Percentiles rank a stretch among this genome's conserved stretches.
phyloP scores from a whole-genome alignment of 2,113 vertebrate species.

The Malurus alboscapulatus region DNA sequence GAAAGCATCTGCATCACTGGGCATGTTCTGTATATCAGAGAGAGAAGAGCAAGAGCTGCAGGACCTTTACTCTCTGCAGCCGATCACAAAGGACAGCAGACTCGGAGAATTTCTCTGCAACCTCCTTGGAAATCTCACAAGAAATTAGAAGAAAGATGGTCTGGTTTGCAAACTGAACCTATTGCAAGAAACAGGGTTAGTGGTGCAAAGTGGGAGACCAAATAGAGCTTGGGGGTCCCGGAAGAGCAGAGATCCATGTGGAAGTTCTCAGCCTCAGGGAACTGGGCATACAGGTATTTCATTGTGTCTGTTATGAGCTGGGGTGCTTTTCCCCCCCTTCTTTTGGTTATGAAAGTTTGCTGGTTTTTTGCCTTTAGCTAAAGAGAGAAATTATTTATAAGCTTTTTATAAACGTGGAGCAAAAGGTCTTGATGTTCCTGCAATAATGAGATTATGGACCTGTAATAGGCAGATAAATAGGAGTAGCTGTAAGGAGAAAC shows the following conservation, averaged over 20 bases:
- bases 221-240: background rate
- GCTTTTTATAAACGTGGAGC: background rate
- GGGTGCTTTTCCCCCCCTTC: background rate
- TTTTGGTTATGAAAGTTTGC: background rate
- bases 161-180: background rate
- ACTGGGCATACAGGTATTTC: constrained; percentile 58
- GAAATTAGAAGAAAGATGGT: background rate
- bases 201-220: background rate
- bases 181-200: background rate
- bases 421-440: background rate
- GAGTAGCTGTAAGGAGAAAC: background rate
- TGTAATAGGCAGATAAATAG: background rate
- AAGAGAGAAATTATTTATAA: background rate
- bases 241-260: background rate
- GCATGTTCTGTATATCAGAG: constrained; percentile 34
- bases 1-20: constrained; percentile 66
- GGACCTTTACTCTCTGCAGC: constrained; percentile 64
- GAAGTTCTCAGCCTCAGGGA: constrained; percentile 1
- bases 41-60: constrained; percentile 61
- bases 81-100: constrained; percentile 46
- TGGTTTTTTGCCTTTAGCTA: background rate
- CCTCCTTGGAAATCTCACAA: background rate
- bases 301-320: background rate
- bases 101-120: constrained; percentile 29
- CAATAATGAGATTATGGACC: background rate